Conservation (phyloP, 2,888 invertebrate genomes). For the Thera britannica region DNA sequence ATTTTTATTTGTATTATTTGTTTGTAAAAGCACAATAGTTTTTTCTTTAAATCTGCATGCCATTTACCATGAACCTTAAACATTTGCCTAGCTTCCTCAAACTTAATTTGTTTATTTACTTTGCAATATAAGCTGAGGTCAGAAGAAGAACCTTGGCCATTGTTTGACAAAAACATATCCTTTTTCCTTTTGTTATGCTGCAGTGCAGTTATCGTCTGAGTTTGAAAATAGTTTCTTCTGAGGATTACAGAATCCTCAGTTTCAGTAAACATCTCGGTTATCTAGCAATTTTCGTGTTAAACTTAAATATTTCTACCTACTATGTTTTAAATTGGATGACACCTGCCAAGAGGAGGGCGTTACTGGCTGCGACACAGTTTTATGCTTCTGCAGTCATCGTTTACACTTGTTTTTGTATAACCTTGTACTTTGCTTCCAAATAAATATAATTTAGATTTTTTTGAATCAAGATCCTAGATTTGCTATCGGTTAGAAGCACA, state of each 20-base stretch:
- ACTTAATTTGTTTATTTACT: not conserved
- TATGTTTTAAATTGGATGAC: too few species aligned
- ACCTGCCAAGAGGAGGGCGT: too few species aligned
- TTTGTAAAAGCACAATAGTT: not conserved
- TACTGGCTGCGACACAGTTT: too few species aligned
- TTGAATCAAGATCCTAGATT: not conserved
- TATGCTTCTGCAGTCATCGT: too few species aligned
- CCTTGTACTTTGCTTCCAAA: too few species aligned
- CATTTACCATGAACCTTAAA: not conserved
- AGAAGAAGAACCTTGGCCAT: not conserved
- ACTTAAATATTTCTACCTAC: too few species aligned
- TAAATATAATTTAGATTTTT: not conserved
- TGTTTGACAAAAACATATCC: not conserved
- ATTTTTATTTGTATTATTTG: constrained; percentile 9
- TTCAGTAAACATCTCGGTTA: not conserved
- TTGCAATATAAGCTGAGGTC: not conserved
- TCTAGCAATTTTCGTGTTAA: too few species aligned
- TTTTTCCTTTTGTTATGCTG: not conserved
- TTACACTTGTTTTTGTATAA: too few species aligned
- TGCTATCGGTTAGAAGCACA: not conserved
- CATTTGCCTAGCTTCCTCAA: not conserved
- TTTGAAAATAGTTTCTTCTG: too few species aligned
- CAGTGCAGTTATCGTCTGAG: too few species aligned
- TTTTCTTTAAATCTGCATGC: not conserved
- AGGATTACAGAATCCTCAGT: not conserved